Base-by-base conservation (phyloP, 2,113 vertebrate species). In the Tragelaphus imberbis region DNA sequence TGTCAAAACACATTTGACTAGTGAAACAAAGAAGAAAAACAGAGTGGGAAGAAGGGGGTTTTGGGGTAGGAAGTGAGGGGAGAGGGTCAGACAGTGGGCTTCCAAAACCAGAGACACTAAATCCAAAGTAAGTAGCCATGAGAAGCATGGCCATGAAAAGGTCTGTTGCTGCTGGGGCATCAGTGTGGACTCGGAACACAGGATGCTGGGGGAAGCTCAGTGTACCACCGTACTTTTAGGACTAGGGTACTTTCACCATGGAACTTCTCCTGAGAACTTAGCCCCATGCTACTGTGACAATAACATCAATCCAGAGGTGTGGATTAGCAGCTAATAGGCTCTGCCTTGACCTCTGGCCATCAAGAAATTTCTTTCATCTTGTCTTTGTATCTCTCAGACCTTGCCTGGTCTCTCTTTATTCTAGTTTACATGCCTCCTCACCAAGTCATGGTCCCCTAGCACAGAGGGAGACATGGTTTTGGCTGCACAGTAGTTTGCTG, bases 171-270 rank as follows among this genome's bases (percentile, higher is more conserved):
- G 47, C 40, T 7, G n/a, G 12, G 58, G 49, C 10, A 53, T 21
- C 21, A 36, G 2, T 11, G 2, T 2, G 3, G 6, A 23, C 3
- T 75, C 15, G 17, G 3, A 10, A 33, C 28, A 56, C 10, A 68
- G 63, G 9, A 27, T 36, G 59, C 30, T 40, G 2, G 7, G 23
- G 23, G 33, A 7, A 25, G 13, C 3, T 5, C 33, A 53, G 16
- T 11, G 13, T 40, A 16, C 59, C 9, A 0, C 17, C 51, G 51
- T 91, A 33, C 44, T 61, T 88, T 91, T 36, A 58, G 40, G 5
- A 91, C 28, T 1, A 82, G 77, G 75, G 2, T 30, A 33, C n/a
- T 2, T 49, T 84, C n/a, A 33, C 30, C 30, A 36, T 40, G 84
- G 13, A 89, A 12, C 2, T 80, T 49, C 61, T 27, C 7, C 10